Base-by-base conservation (phyloP, 1,140 invertebrate genomes). In the Drosophila bipectinata region DNA sequence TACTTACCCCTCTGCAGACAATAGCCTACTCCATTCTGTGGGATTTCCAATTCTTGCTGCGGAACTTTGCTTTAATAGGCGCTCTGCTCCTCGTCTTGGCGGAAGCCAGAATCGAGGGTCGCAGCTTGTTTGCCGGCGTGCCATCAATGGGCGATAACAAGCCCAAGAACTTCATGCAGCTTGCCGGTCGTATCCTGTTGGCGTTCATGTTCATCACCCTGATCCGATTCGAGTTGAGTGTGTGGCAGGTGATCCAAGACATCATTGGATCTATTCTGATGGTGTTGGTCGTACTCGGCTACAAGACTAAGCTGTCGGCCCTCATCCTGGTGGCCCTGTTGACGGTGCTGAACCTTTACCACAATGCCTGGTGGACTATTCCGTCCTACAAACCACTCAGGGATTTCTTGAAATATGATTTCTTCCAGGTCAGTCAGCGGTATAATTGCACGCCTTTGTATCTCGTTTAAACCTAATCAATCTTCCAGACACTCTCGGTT, bases 371-470 rank as follows among this genome's bases (percentile, higher is more conserved):
- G 97, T 99, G 99, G 99, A 95, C 94, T 63, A 96, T 99, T 91
- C 98, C 98, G 3, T 94, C 96, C 6, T 97, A 99, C 92, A 98
- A 98, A 90, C 97, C 98, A 14, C 96, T 99, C 74, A 94, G 98
- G 92, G 99, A 99, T 93, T 99, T 99, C 93, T 95, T 99, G 47
- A 99, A 99, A 94, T 99, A 99, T 91, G 99, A 99, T 93, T 99
- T 99, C 94, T 99, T 99, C 96, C 97, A 98, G 95, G 97, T 97
- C 93, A 93, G 83, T 52, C 0, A 6, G 8, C 8, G 2, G 2
- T 4, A 7, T 0, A 15, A 1, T 8, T 41, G 7, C 6, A 8
- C 8, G 4, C 0, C 3, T 15, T 39, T 37, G 8, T 14, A 8
- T 18, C 26, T 52, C 4, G 18, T 37, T 37, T 32, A 49, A 9